A percentile compares a stretch with the other conserved stretches of the same genome.
phyloP scores from a whole-genome alignment of 2,797 vertebrate species.

The Ctenosaura bakeri region DNA sequence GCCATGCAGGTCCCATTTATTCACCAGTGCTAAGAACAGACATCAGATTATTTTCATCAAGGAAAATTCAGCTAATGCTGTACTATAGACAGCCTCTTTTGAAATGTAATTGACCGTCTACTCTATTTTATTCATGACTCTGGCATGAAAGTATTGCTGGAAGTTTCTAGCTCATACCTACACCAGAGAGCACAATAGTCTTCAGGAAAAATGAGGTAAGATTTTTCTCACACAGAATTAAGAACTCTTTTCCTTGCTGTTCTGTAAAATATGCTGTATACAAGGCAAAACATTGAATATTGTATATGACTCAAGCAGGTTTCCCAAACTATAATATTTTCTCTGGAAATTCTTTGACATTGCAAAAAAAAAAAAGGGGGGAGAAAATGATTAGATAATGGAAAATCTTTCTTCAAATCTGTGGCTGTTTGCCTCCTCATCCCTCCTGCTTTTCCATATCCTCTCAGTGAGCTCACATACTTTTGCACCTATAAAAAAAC shows the following conservation, averaged over 20 bases:
- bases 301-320: not conserved
- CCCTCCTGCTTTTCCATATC: constrained; percentile 23
- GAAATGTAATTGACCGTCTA: not conserved
- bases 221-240: constrained; percentile 21
- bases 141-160: not conserved
- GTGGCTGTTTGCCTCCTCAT: constrained; percentile 37
- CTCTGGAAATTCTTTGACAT: constrained; percentile 52
- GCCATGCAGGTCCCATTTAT: not conserved
- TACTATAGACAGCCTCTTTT: not conserved
- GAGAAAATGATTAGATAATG: constrained; percentile 43
- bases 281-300: not conserved
- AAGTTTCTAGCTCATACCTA: constrained; percentile 2
- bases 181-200: not conserved
- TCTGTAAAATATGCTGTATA: constrained; percentile 13
- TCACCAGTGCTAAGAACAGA: not conserved
- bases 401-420: constrained; percentile 27
- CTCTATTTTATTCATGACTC: constrained; percentile 7
- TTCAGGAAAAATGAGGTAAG: not conserved
- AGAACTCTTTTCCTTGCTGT: not conserved
- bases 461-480: constrained; percentile 21
- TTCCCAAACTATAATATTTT: constrained; percentile 51
- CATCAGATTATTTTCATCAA: not conserved
- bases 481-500: constrained; percentile 27
- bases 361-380: constrained; percentile 5
- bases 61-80: not conserved